A percentile compares a stretch with the other conserved stretches of the same genome.
phyloP scores from a whole-genome alignment of 2,113 vertebrate genomes.

The Ceyx margarethae region DNA sequence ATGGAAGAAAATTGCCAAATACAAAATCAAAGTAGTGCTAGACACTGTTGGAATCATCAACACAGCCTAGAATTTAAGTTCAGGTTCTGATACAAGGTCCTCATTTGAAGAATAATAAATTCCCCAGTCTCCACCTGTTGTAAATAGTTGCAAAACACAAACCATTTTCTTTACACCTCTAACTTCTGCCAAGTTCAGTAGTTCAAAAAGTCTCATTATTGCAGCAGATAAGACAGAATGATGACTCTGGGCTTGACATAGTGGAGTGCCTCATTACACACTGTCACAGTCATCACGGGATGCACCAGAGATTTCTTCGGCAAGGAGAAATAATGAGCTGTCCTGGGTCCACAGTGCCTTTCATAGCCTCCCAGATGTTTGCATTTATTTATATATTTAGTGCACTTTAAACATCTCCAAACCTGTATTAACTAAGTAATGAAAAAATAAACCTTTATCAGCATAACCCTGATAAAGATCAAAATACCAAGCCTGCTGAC shows the following conservation, averaged over 20 bases:
- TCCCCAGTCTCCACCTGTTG: neutral
- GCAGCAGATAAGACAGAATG: slow-evolving; percentile 42
- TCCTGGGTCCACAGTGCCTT: neutral
- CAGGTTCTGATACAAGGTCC: neutral
- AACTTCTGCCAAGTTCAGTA: slow-evolving; percentile 5
- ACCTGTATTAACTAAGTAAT: slow-evolving; percentile 25
- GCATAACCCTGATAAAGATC: slow-evolving; percentile 43
- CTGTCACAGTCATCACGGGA: slow-evolving; percentile 54
- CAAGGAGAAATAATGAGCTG: slow-evolving; percentile 64
- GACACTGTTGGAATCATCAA: neutral
- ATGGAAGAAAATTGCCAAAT: neutral
- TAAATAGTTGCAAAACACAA: neutral
- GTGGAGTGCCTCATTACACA: slow-evolving; percentile 40
- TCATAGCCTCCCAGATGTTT: slow-evolving; percentile 20
- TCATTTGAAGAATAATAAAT: neutral
- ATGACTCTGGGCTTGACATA: slow-evolving; percentile 14
- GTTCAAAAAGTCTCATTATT: slow-evolving; percentile 34
- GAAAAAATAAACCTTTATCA: slow-evolving; percentile 38
- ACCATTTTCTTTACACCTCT: neutral
- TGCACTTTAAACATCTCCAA: neutral
- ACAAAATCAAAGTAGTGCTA: neutral
- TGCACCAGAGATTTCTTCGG: slow-evolving; percentile 30
- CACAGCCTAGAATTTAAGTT: neutral
- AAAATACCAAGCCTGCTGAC: slow-evolving; percentile 34
- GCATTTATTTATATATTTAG: slow-evolving; percentile 1